Conservation (phyloP, 1,140 invertebrate species). For the Papilio glaucus region DNA sequence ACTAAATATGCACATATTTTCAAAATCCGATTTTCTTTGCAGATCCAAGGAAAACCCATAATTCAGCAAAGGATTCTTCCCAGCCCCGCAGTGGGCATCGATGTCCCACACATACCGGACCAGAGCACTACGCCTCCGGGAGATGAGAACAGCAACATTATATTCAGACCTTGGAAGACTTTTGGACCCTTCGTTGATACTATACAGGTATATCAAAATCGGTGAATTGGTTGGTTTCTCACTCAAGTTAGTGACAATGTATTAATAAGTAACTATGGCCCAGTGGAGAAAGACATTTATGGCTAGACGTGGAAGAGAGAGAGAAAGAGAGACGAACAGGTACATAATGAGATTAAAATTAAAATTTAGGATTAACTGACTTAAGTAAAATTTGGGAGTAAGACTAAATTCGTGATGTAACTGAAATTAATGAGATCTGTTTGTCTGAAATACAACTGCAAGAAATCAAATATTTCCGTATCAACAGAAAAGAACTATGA, state of each 20-base stretch:
- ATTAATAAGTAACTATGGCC: no score
- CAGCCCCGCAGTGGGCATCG: conserved; percentile 73
- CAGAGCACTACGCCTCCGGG: conserved; percentile 56
- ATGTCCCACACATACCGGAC: conserved; percentile 54
- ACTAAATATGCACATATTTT: not conserved
- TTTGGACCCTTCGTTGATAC: conserved; percentile 78
- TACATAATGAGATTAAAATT: no score
- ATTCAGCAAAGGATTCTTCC: conserved; percentile 75
- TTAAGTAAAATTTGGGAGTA: conserved; percentile 3
- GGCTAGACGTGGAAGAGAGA: no score
- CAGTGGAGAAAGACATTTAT: no score
- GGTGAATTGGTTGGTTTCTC: not conserved
- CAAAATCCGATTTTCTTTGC: conserved; percentile 39
- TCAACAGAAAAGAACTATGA: no score
- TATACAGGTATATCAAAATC: conserved; percentile 60
- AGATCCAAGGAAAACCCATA: conserved; percentile 78
- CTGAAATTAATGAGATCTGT: no score
- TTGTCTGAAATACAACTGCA: no score
- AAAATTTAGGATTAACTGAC: no score
- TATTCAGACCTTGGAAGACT: conserved; percentile 78
- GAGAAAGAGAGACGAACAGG: no score
- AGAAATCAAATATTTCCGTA: no score
- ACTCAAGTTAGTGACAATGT: no score
- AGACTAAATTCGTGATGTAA: no score
- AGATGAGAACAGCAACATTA: conserved; percentile 76